Evolutionary conservation across 1,140 invertebrate genomes (phyloP), one percentile per base, ranked within the genome.

Genomic region (Palaemon carinicauda): DNA sequence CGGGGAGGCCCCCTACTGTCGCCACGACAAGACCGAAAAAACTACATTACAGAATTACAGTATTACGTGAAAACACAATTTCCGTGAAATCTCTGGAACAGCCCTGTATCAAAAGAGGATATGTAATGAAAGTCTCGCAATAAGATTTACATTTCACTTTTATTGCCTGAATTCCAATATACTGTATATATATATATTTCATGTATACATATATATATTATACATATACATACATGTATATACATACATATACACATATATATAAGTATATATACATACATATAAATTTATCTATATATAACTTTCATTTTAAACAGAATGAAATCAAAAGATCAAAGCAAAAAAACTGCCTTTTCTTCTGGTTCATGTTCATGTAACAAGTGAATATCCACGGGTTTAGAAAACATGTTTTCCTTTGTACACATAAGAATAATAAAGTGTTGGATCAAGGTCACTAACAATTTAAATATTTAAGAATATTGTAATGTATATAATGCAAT

Each of bases 91-190:
- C 82, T 83, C 82, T 83, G 82, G 82, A 83, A 83, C 82, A 83
- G 82, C 82, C 82, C 82, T 83, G 82, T 69, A 56, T 54, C 60
- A 73, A 54, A 41, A 41, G 12, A 83, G 82, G 82, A 82, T 82
- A 24, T 60, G 71, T 56, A 83, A 83, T 83, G 73, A 83, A 83
- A 83, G 80, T 71, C 80, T 71, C 27, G 14, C 73, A 19, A 19
- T 75, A 60, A 21, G 60, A 33, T 83, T 75, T 27, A 75, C 33
- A 75, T 74, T 83, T 71, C 73, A 75, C 54, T 77, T 41, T 83
- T 83, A 83, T 83, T 83, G 69, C 82, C 82, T 77, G 75, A 41
- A 83, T 71, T 83, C 82, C 82, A 83, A 52, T 83, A 60, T 54
- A 75, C 53, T 50, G 71, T 41, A n/a, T 83, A 56, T 83, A 29